Evolutionary conservation across 2,113 vertebrate genomes (phyloP), one percentile per base, ranked within the genome.

Genomic region (Tinamus guttatus): DNA sequence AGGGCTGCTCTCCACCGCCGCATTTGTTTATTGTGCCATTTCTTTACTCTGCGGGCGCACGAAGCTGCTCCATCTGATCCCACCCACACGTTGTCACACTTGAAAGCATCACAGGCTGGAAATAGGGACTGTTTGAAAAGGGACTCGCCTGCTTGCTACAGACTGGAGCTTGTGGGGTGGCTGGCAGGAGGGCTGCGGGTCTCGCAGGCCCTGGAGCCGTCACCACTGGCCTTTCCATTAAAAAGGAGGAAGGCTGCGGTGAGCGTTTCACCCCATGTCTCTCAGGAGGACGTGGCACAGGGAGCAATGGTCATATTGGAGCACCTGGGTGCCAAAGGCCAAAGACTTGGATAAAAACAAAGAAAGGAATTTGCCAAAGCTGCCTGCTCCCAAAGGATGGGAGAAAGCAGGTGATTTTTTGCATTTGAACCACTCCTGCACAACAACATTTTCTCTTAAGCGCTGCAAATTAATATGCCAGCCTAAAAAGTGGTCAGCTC

Each of bases 1-100:
- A 97, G 64, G 65, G 85, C 92, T 82, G 91, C 63, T 96, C 82
- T 95, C 85, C 80, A 49, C 36, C 4, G 24, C 84, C 64, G 85
- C 63, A 62, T 76, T 41, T 41, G 11, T 41, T 41, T 20, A 47
- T 88, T 85, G 80, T 62, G 79, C 89, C 38, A 19, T 47, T 91
- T 54, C 91, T 94, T 77, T 65, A 59, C 85, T 81, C 45, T 75
- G 79, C 70, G 82, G 88, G 89, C 59, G 27, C 76, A 28, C 30
- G 5, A 52, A 52, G 64, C 92, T 73, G 84, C 84, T 93, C 76
- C n/a, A 10, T 92, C 88, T 88, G 86, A 96, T 64, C 62, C 74
- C 49, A 1, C 90, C 52, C 77, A 84, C 93, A 58, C 0, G 0
- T 21, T 81, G 34, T 4, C 88, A 65, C 32, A 14, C 63, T 84